Evolutionary conservation across 2,113 vertebrate species (phyloP), one percentile per base, ranked within the genome.

Genomic region (Poecile atricapillus): DNA sequence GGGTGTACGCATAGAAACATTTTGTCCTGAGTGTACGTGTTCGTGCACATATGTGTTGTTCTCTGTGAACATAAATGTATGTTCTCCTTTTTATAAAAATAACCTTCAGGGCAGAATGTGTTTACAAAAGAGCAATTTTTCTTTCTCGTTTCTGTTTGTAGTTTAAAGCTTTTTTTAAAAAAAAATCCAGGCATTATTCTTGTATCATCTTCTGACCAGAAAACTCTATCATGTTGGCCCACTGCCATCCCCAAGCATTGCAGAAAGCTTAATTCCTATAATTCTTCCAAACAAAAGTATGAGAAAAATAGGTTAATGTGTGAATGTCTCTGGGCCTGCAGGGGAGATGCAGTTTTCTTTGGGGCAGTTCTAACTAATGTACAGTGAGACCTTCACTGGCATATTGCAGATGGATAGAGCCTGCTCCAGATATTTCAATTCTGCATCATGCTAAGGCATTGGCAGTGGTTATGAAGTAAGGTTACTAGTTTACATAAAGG

Each of bases 61-160:
- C 67, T 83, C 16, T 49, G 0, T 75, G 0, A 52, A 19, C 69
- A 83, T 90, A 88, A 83, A 92, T 86, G 35, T 76, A 35, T 15
- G 56, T 83, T 27, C 44, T 92, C 49, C 58, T 68, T 87, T 83
- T 76, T 86, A 31, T 85, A 89, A 85, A 95, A 94, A 86, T 90
- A 93, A 89, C 78, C 87, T 92, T 83, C 23, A 3, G 80, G 68
- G 82, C 74, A 87, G 77, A 89, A 25, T 84, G 73, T 84, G 79
- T 94, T 95, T 92, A 53, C 70, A 50, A 73, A 88, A 79, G 70
- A 91, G 15, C 27, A 46, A 8, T 37, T 47, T 90, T 93, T 91
- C 83, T 89, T 94, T 94, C 86, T 95, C 77, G 39, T 87, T 88
- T 74, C 63, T 93, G 63, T 86, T 91, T 87, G 92, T 93, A 69